These are phyloP conservation scores for Hyalella azteca DNA, from an alignment of 2,888 invertebrate species.

Conservation along the genomic window DNA sequence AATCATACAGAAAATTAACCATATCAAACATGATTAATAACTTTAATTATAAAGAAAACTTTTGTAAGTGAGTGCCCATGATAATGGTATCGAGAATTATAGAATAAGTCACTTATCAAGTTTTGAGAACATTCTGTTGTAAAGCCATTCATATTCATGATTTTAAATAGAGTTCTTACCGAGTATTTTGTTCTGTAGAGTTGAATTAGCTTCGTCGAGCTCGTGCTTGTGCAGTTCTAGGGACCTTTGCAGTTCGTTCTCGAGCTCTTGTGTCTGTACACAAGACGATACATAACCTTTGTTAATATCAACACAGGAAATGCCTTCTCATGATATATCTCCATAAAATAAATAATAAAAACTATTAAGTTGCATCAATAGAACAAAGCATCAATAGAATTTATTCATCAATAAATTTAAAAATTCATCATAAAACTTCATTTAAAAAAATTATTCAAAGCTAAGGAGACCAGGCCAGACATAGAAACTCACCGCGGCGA, in stretches of 20 bases:
- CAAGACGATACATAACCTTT: background rate
- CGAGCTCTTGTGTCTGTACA: conserved; percentile 73
- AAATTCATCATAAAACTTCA: background rate
- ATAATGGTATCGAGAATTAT: too few species aligned
- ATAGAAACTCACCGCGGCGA: conserved; percentile 44
- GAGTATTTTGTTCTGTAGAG: conserved; percentile 79
- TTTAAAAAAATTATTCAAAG: background rate
- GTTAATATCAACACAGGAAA: background rate
- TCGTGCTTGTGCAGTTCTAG: conserved; percentile 74
- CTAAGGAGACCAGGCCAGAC: background rate
- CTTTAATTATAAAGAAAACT: too few species aligned
- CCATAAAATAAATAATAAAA: background rate
- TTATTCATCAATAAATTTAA: background rate
- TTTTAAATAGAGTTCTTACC: too few species aligned
- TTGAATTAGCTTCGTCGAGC: conserved; percentile 80
- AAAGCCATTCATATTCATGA: too few species aligned
- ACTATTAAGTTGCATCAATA: background rate
- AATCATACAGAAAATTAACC: too few species aligned
- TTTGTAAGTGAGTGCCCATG: too few species aligned
- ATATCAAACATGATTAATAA: too few species aligned
- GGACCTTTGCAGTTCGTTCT: conserved; percentile 73
- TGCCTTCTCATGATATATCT: too few species aligned
- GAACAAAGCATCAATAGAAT: background rate
- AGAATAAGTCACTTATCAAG: too few species aligned
- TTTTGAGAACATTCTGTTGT: too few species aligned